Percentiles rank a stretch among this genome's conserved stretches.
Evolutionary conservation across 1,140 invertebrate species (phyloP).

Genomic region (Drosophila paulistorum): DNA sequence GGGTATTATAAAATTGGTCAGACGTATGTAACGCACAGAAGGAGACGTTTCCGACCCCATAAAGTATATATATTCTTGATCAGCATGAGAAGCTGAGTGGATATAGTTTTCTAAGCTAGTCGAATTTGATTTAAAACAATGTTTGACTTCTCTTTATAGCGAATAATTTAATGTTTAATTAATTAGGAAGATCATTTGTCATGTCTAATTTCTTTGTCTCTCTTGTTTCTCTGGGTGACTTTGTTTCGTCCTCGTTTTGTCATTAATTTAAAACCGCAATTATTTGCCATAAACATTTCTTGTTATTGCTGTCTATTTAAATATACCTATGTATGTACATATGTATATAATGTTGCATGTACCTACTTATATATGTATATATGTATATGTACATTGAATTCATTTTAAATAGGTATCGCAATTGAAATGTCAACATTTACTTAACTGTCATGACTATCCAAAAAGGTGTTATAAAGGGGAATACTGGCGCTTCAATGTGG

Average conservation of each 20-base stretch:
- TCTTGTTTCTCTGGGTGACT: neutral
- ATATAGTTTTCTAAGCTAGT: no score
- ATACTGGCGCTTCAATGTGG: neutral
- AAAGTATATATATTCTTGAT: no score
- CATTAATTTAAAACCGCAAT: conserved; percentile 12
- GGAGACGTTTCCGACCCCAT: no score
- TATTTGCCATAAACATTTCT: conserved; percentile 8
- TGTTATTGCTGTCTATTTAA: conserved; percentile 9
- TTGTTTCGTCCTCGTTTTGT: neutral
- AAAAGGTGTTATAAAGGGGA: conserved; percentile 4
- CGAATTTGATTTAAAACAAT: no score
- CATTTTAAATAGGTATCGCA: conserved; percentile 11
- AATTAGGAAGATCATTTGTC: no score
- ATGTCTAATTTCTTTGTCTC: no score
- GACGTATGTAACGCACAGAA: no score
- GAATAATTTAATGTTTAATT: no score
- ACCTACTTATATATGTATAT: neutral
- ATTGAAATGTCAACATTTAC: conserved; percentile 13
- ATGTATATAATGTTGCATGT: neutral
- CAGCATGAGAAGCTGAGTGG: no score
- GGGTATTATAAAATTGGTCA: no score
- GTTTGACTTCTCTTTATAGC: no score
- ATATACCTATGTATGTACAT: neutral
- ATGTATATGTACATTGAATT: conserved; percentile 6
- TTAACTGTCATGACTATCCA: conserved; percentile 11